Evolutionary conservation across 2,797 vertebrate species (phyloP).

Genomic region (Holocentrus rufus): DNA sequence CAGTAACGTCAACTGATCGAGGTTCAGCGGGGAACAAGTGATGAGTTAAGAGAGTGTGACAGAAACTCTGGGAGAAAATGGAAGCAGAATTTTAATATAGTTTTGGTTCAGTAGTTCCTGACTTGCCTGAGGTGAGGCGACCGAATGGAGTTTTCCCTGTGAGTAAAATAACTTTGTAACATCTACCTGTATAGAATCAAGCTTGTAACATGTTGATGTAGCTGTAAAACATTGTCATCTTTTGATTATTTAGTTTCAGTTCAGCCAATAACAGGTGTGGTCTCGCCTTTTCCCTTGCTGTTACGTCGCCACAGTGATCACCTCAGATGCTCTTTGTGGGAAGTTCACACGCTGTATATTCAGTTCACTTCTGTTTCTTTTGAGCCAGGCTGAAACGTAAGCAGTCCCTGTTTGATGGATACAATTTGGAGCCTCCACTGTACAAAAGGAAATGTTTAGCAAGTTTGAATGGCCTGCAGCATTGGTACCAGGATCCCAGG

Average conservation of each 20-base stretch:
- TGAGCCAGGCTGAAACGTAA: constrained; percentile 55
- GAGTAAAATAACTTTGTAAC: constrained; percentile 44
- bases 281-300: too few species aligned
- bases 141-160: constrained; percentile 55
- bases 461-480: constrained; percentile 11
- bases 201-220: too few species aligned
- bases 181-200: too few species aligned
- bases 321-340: neutral
- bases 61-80: neutral
- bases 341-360: too few species aligned
- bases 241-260: too few species aligned
- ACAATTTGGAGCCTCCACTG: constrained; percentile 10
- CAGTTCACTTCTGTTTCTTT: neutral
- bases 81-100: neutral
- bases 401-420: neutral
- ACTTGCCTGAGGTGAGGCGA: neutral
- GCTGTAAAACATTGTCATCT: too few species aligned
- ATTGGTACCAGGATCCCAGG: constrained; percentile 1
- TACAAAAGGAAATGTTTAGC: constrained; percentile 37
- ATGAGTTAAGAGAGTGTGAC: neutral
- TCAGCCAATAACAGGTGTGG: too few species aligned
- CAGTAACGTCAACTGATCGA: neutral
- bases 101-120: neutral
- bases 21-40: neutral
- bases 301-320: neutral